Evolutionary conservation across 2,888 invertebrate species (phyloP), one percentile per base, ranked within the genome.

Genomic region (Metacarcinus magister): DNA sequence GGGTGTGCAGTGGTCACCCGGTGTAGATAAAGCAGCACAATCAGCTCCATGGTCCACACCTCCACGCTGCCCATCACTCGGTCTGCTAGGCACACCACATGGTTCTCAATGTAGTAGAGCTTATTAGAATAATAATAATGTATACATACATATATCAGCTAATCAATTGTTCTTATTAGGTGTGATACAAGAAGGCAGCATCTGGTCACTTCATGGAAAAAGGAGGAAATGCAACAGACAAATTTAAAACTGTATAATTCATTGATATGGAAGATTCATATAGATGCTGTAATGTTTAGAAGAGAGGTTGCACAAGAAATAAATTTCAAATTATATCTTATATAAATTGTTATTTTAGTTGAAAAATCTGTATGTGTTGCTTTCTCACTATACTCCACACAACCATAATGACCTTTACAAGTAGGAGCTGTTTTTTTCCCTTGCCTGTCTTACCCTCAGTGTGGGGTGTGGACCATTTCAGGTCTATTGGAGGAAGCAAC

Each of bases 1-100:
- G 97, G 96, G 87, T 97, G 96, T 46, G 97, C 96, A 44, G 96
- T 97, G 91, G 95, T 96, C n/a, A 97, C 95, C 4, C 97, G 96
- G 54, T 97, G 97, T 23, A 97, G 95, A 92, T 97, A 97, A 28
- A 97, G 89, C 48, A 96, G 54, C 48, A 95, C 95, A 43, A 97
- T 95, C 60, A 97, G 94, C 95, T 97, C 97, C 93, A 96, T 95
- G 44, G 97, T 97, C 95, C 95, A 96, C 44, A 96, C 96, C 43
- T 96, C 96, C 28, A 95, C 95, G 28, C 96, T 95, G 13, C 96
- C 95, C 94, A 96, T 96, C 32, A 97, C 93, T 91, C 94, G 95
- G 95, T 97, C 97, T 97, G 96, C 19, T 44, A 54, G 60, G 2
- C 8, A 43, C 54, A 67, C 28, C 13, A 60, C 13, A 93, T 4